Conservation (phyloP, 2,888 invertebrate genomes). For the Acholoe squamosa region DNA sequence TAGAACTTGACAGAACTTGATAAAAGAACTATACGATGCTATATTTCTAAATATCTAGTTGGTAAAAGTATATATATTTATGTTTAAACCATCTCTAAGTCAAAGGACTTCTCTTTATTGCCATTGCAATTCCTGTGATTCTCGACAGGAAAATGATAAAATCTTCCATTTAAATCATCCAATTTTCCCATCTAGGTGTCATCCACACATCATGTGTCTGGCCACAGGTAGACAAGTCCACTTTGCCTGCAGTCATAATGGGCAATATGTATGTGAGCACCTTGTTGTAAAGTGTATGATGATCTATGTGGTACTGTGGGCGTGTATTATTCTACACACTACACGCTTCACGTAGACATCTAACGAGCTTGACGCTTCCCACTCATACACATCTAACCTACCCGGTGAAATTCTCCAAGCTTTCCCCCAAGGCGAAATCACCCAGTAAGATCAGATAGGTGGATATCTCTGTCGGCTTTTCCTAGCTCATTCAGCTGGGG, state of each 20-base stretch:
- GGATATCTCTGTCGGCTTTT: neutral
- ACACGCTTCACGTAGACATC: neutral
- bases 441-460: neutral
- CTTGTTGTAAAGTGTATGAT: neutral
- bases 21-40: too few relatives aligned
- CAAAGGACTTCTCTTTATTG: too few relatives aligned
- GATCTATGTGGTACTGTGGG: neutral
- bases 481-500: neutral
- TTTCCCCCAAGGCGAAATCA: neutral
- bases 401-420: neutral
- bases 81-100: too few relatives aligned
- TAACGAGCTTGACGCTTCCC: constrained; percentile 38
- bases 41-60: too few relatives aligned
- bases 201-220: neutral
- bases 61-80: too few relatives aligned
- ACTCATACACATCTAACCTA: neutral
- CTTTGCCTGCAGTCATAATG: neutral
- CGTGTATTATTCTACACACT: neutral
- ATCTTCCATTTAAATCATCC: neutral
- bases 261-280: neutral
- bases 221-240: neutral
- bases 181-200: neutral
- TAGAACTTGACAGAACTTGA: too few relatives aligned
- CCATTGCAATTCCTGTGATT: neutral
- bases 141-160: neutral